Base-by-base conservation (phyloP, 2,797 vertebrate species). In the Sebastes kiyomatsui region DNA sequence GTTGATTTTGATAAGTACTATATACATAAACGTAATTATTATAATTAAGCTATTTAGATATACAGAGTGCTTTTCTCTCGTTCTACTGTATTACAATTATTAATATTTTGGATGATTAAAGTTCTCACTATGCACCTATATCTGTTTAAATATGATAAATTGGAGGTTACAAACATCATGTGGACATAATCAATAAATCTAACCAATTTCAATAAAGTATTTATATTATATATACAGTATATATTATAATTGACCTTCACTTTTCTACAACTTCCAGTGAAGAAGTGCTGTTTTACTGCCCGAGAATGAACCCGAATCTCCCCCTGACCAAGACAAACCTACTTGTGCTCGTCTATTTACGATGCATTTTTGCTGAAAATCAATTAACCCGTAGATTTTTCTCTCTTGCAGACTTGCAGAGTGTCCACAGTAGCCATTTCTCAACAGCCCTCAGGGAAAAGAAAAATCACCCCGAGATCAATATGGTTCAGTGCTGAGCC, bases 401-500 rank as follows among this genome's bases (percentile, higher is more conserved):
- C 65, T 77, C 20, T 79, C 2, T 67, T 72, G 18, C 23, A 58
- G 68, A 27, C 72, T 83, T n/a, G 6, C 55, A 52, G 56, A 62
- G 12, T 20, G 66, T 80, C 49, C 54, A 64, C 70, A 55, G 70
- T 22, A 59, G 79, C 70, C 2, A 5, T 77, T 70, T 85, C 65
- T 79, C 38, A 77, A 23, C 28, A 58, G 42, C 16, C 54, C 42
- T 60, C 14, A 10, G 72, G 42, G 79, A 14, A 80, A 79, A 75
- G 61, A 74, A 77, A 80, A 86, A 64, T 67, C 49, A 49, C 55
- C 75, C 67, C 2, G 2, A 75, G 77, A 87, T 91, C 88, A 81
- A 86, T 83, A 86, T 7, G 58, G 6, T 33, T 77, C 67, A 65
- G 60, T n/a, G 60, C 66, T 77, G 59, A 74, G 25, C 46, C 55